phyloP scores from a whole-genome alignment of 2,113 vertebrate genomes.

The Toxostoma redivivum region DNA sequence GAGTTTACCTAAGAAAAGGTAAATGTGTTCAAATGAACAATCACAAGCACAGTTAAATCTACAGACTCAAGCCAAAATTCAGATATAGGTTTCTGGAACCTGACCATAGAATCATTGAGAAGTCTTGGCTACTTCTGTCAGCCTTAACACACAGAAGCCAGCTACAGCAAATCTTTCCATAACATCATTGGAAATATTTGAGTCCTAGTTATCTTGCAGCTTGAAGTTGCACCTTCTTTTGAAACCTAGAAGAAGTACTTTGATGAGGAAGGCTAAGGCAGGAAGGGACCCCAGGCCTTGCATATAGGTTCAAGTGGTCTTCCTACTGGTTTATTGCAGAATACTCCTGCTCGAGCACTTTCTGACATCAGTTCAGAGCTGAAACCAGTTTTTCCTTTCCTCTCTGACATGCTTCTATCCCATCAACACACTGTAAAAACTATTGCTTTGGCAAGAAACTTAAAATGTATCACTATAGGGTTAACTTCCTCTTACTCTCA shows the following conservation, averaged over 20 bases:
- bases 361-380: background rate
- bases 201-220: background rate
- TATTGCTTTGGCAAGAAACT: background rate
- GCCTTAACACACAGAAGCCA: background rate
- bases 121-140: background rate
- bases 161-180: background rate
- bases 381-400: background rate
- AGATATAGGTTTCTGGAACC: background rate
- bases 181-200: background rate
- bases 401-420: background rate
- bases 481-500: constrained; percentile 20
- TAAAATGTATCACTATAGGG: background rate
- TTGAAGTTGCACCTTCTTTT: background rate
- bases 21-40: background rate
- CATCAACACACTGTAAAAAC: background rate
- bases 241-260: background rate
- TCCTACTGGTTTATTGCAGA: background rate
- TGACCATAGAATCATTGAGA: background rate
- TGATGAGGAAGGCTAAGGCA: background rate
- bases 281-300: background rate
- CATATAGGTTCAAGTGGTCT: background rate
- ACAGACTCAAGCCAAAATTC: background rate
- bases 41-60: background rate
- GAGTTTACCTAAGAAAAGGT: background rate
- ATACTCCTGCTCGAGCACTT: background rate